A percentile compares a stretch with the other conserved stretches of the same genome.
Evolutionary conservation across 1,140 invertebrate species (phyloP).

Genomic region (Popillia japonica): DNA sequence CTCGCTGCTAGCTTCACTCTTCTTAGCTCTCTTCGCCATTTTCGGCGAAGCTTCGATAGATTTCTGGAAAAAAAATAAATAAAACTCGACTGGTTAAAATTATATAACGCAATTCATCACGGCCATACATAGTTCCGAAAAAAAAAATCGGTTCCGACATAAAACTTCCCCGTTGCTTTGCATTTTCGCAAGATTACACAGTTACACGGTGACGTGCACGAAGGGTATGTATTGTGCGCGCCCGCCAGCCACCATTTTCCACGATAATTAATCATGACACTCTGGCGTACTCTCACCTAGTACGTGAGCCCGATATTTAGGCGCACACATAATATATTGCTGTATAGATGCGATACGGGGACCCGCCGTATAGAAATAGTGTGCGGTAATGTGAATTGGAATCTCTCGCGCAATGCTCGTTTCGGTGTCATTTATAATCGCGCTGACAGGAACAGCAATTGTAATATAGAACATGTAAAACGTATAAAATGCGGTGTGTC

Average conservation of each 20-base stretch:
- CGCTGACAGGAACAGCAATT: background rate
- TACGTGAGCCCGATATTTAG: background rate
- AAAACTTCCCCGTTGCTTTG: background rate
- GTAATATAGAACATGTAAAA: background rate
- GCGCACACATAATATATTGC: slow-evolving; percentile 6
- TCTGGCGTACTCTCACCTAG: background rate
- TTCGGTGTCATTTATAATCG: slow-evolving; percentile 25
- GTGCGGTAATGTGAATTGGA: slow-evolving; percentile 2
- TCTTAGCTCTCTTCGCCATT: background rate
- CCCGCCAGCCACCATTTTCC: background rate
- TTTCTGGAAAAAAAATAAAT: background rate
- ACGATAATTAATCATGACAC: background rate
- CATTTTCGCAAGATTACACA: no score
- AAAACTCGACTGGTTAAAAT: background rate
- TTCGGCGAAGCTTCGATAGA: background rate
- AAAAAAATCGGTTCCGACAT: background rate
- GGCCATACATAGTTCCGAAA: no score
- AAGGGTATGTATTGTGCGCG: background rate
- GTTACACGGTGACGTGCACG: background rate
- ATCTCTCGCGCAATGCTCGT: background rate
- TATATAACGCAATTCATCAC: background rate
- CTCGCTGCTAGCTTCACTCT: background rate
- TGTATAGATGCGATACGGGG: slow-evolving; percentile 17
- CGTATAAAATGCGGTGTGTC: background rate
- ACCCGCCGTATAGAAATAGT: background rate